Evolutionary conservation across 1,140 invertebrate species (phyloP), one percentile per base, ranked within the genome.

Genomic region (Cotesia chilonis): DNA sequence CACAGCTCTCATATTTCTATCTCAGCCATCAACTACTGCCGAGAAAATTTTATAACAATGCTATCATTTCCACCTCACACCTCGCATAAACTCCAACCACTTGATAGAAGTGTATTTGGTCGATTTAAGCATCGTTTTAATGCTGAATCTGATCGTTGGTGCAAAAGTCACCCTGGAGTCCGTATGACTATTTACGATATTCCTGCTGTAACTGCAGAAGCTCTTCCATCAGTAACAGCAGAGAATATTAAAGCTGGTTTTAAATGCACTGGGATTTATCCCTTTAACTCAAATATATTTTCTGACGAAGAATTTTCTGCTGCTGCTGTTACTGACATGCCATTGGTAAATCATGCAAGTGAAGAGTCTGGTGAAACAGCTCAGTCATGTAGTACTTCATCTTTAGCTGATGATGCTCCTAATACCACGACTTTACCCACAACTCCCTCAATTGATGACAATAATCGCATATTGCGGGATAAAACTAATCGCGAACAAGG

Each of bases 121-220:
- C 20, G 14, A 57, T 57, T 57, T 20, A 57, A 57, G n/a, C n/a
- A n/a, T n/a, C 20, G n/a, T 20, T 57, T 17, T 20, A 6, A 57
- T 7, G 12, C 5, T 17, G 54, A 14, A 57, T 14, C 54, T 2
- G 54, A 57, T 57, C 3, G 3, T 57, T 57, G 14, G 54, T 17
- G n/a, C 3, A 20, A n/a, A 20, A 12, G 9, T 2, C n/a, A 57
- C 6, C 54, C 54, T 17, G 54, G 54, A 4, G 6, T 17, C 1
- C 54, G 54, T 17, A 57, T 57, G 54, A 57, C 54, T 6, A 57
- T 57, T 14, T 20, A 57, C n/a, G 54, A 57, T 57, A 57, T 57
- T 0, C 54, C 14, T 5, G 3, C 5, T 6, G 20, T 57, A 57
- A n/a, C 20, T 57, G 20, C n/a, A 57, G n/a, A 9, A 14, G 12